Conservation (phyloP, 1,140 invertebrate genomes). For the Pollicipes pollicipes region DNA sequence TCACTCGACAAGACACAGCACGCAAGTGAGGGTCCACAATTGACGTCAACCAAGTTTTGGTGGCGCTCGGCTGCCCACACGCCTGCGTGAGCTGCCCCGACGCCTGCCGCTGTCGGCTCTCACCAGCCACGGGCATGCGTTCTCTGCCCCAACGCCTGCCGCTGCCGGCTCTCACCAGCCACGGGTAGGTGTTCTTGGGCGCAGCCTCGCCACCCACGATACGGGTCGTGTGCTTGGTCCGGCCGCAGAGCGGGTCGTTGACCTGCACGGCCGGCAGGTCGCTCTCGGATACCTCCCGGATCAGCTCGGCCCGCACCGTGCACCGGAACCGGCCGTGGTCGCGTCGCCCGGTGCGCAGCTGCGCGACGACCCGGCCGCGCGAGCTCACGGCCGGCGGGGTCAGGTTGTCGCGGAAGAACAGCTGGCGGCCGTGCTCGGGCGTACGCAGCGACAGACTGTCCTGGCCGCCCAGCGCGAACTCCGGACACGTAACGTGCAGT, state of each 20-base stretch:
- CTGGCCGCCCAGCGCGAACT: neutral
- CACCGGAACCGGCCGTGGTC: neutral
- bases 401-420: neutral
- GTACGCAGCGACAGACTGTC: neutral
- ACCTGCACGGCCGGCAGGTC: neutral
- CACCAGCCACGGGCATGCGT: too few relatives aligned
- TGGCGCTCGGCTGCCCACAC: too few relatives aligned
- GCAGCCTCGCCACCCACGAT: constrained; percentile 9
- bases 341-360: neutral
- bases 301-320: neutral
- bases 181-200: constrained; percentile 4
- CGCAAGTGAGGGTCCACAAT: too few relatives aligned
- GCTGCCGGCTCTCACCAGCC: constrained; percentile 8
- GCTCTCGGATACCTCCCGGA: neutral
- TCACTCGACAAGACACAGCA: too few relatives aligned
- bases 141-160: too few relatives aligned
- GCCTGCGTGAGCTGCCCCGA: too few relatives aligned
- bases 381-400: neutral
- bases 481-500: neutral
- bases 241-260: neutral
- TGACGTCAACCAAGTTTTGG: too few relatives aligned
- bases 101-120: too few relatives aligned
- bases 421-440: neutral
- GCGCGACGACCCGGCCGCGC: neutral
- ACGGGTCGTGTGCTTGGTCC: neutral